A percentile compares a stretch with the other conserved stretches of the same genome.
Evolutionary conservation across 2,888 invertebrate species (phyloP).

Genomic region (Noctua janthe): DNA sequence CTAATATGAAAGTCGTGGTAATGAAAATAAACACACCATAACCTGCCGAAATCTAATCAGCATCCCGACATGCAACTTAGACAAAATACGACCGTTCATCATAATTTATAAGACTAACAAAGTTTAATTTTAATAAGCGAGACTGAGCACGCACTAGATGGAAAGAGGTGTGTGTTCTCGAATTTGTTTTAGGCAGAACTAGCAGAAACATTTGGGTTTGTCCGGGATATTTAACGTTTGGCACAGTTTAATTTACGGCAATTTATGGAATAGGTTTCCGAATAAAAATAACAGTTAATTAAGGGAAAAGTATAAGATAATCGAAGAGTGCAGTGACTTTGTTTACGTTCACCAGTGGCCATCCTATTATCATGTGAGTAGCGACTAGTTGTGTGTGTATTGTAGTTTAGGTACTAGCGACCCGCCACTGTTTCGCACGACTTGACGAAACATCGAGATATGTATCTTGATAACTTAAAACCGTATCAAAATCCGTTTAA

Average conservation of each 20-base stretch:
- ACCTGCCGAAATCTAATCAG: background rate
- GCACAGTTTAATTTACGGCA: background rate
- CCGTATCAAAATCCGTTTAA: background rate
- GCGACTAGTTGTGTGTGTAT: background rate
- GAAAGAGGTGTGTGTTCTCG: slow-evolving; percentile 51
- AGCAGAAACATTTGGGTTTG: background rate
- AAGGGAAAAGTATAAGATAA: background rate
- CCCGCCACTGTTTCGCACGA: background rate
- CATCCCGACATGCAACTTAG: background rate
- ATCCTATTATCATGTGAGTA: background rate
- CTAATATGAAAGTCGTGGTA: background rate
- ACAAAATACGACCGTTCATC: slow-evolving; percentile 13
- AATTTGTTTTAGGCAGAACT: slow-evolving; percentile 45
- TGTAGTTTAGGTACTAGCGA: background rate
- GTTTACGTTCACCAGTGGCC: background rate
- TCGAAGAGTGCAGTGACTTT: background rate
- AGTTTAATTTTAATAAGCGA: slow-evolving; percentile 75
- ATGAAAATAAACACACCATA: background rate
- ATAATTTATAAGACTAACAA: slow-evolving; percentile 70
- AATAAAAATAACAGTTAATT: background rate
- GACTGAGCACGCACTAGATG: slow-evolving; percentile 62
- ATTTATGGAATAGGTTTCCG: background rate
- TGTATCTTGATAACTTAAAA: background rate
- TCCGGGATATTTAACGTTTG: background rate
- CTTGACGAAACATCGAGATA: background rate